phyloP scores from a whole-genome alignment of 2,113 vertebrate species.

The Onychostoma macrolepis region DNA sequence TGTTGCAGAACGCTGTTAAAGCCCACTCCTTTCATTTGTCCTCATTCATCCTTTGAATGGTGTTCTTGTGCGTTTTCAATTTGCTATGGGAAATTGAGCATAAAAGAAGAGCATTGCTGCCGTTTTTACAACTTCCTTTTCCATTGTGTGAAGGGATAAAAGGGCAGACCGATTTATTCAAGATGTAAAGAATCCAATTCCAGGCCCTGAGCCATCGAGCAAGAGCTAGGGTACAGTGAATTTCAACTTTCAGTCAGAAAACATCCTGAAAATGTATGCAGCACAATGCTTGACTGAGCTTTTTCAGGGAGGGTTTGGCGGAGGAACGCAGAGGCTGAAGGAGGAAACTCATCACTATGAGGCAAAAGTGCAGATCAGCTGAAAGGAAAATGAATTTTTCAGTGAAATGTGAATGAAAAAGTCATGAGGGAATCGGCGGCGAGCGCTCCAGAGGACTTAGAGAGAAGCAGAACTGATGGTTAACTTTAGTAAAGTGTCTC shows the following conservation, averaged over 20 bases:
- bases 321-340: conserved; percentile 4
- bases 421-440: conserved; percentile 62
- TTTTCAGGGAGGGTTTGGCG: conserved; percentile 27
- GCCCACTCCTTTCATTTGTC: conserved; percentile 24
- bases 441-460: conserved; percentile 65
- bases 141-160: conserved; percentile 50
- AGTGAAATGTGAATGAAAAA: conserved; percentile 73
- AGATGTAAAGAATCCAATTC: conserved; percentile 59
- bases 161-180: conserved; percentile 55
- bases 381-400: conserved; percentile 77
- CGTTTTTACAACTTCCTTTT: conserved; percentile 41
- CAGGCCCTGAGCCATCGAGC: conserved; percentile 60
- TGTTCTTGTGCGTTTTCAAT: conserved; percentile 49
- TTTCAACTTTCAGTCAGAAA: conserved; percentile 60
- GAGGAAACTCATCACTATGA: conserved; percentile 58
- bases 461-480: conserved; percentile 57
- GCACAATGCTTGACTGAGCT: conserved; percentile 58
- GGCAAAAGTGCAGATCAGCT: conserved; percentile 71
- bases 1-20: conserved; percentile 47
- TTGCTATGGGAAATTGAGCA: conserved; percentile 58
- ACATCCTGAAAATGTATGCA: conserved; percentile 66
- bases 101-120: conserved; percentile 58
- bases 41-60: conserved; percentile 51
- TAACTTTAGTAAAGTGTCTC: conserved; percentile 64
- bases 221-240: conserved; percentile 54